Evolutionary conservation across 2,888 invertebrate species (phyloP), one percentile per base, ranked within the genome.

Genomic region (Caenorhabditis sp.): DNA sequence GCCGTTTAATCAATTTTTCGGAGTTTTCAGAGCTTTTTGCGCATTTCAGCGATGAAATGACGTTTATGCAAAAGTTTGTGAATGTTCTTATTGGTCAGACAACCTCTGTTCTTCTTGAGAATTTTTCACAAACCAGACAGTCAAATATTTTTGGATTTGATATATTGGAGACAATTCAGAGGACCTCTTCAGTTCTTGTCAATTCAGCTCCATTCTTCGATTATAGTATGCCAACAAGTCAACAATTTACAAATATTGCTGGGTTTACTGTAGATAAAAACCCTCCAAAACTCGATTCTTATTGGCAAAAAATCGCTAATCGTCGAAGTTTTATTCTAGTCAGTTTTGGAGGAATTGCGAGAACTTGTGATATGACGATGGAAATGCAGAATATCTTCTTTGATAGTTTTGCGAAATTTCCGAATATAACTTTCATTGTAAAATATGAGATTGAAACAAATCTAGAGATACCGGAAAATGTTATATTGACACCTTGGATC

Each of bases 271-370:
- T 83, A 1, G 76, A 76, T 50, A 69, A 56, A 38, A 64, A 43
- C 17, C 59, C 43, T 7, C 67, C 60, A 49, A 59, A 60, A 17
- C 20, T 74, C 23, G 65, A 69, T 63, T 59, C 66, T 27, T 70
- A 72, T 31, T 85, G 85, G 85, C 54, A 70, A 56, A 20, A 59
- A 10, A 57, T 84, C 0, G 81, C 81, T n/a, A 75, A 81, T 43
- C 54, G 57, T 10, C 60, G 74, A 10, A 62, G 83, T 25, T 85
- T 83, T 61, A 66, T 80, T 4, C 62, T 85, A 4, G 77, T 85
- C 10, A 84, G 84, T 4, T 85, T 85, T 56, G 85, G 85, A 2
- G 77, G 85, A 20, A 85, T 85, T 26, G 85, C 85, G 1, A 67
- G 81, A 49, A 84, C 84, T 1, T 66, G 76, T n/a, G 82, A 83